Conservation (phyloP, 2,113 vertebrate genomes). For the Perccottus glenii region DNA sequence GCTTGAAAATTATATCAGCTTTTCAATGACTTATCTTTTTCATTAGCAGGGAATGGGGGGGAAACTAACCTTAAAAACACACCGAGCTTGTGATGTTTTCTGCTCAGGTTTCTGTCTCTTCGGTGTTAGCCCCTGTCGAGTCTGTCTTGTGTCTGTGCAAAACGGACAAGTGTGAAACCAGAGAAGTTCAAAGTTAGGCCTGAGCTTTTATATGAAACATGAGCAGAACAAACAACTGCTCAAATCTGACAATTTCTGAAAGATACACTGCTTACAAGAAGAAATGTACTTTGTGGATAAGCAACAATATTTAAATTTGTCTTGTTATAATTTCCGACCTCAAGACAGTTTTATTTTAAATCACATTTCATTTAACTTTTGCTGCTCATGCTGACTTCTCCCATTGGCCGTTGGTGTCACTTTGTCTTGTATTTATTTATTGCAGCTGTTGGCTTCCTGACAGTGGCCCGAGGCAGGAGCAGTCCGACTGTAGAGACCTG, state of each 20-base stretch:
- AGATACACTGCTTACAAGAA: background rate
- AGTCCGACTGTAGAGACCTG: slow-evolving; percentile 29
- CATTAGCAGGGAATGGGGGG: no score
- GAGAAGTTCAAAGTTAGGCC: background rate
- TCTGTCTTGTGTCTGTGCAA: background rate
- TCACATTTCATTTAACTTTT: background rate
- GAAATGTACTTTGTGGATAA: no score
- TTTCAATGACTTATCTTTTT: no score
- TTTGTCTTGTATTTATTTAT: background rate
- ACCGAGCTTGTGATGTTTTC: no score
- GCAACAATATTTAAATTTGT: no score
- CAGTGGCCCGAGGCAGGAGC: slow-evolving; percentile 8
- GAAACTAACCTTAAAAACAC: no score
- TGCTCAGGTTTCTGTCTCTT: no score
- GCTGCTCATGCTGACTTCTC: background rate
- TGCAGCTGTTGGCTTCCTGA: slow-evolving; percentile 18
- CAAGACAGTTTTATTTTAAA: background rate
- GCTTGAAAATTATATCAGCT: no score
- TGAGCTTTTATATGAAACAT: background rate
- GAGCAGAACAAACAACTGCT: background rate
- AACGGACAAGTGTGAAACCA: background rate
- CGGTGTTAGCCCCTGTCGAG: slow-evolving; percentile 4
- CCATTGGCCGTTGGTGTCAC: background rate
- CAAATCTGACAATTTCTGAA: background rate
- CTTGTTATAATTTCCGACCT: background rate